Evolutionary conservation across 37 sponge, comb jelly and placozoan species (phyloP).

Genomic region (Sycon ciliatum): DNA sequence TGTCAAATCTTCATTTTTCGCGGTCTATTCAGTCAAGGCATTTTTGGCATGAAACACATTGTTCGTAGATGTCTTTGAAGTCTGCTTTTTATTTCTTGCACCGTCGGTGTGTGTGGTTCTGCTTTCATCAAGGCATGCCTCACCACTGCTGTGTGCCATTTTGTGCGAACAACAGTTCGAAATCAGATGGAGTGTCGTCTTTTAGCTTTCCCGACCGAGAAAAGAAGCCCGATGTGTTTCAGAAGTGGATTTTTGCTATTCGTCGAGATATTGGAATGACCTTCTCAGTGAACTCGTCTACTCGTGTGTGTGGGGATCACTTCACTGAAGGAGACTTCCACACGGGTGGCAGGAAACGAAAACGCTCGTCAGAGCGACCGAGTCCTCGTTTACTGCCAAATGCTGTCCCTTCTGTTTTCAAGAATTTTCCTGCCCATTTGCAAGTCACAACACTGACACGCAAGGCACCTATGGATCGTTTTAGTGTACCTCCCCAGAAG

Average conservation of each 20-base stretch:
- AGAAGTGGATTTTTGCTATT: too few species aligned
- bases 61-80: too few species aligned
- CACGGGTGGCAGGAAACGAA: slow-evolving; percentile 12
- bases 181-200: slow-evolving; percentile 16
- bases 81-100: too few species aligned
- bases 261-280: too few species aligned
- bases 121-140: neutral
- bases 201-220: too few species aligned
- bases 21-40: too few species aligned
- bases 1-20: too few species aligned
- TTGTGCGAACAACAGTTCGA: neutral
- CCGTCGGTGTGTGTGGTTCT: too few species aligned
- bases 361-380: slow-evolving; percentile 5
- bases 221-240: too few species aligned
- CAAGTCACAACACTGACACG: neutral
- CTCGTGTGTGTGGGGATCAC: slow-evolving; percentile 10
- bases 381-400: neutral
- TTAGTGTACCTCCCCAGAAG: too few species aligned
- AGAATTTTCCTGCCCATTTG: slow-evolving; percentile 3
- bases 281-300: slow-evolving; percentile 5
- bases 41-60: too few species aligned
- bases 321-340: slow-evolving; percentile 10
- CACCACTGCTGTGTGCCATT: neutral
- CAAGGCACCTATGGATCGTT: too few species aligned
- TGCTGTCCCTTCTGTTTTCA: slow-evolving; percentile 15